phyloP scores from a whole-genome alignment of 2,113 vertebrate genomes.

The Tenebrosternarchus preto region DNA sequence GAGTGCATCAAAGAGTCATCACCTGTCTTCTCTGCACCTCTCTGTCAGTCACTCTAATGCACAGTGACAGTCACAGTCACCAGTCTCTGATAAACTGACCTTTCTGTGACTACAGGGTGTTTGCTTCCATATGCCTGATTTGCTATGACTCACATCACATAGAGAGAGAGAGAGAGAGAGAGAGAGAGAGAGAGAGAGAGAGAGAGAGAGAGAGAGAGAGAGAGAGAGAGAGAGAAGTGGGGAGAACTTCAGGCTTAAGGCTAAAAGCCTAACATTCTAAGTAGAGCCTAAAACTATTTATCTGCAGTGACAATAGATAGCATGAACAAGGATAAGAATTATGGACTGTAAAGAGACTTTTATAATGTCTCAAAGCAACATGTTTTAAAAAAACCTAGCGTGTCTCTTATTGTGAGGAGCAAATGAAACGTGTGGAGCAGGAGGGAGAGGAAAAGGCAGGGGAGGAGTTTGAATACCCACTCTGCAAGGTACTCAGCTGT shows the following conservation, averaged over 20 bases:
- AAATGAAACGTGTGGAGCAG: not conserved
- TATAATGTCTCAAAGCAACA: not conserved
- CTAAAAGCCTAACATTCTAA: no score
- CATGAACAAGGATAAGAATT: not conserved
- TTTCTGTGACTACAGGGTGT: conserved; percentile 42
- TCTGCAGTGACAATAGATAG: not conserved
- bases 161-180: no score
- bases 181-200: conserved; percentile 4
- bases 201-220: conserved; percentile 14
- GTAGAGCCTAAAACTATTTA: not conserved
- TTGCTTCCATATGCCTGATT: conserved; percentile 7
- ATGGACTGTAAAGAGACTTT: not conserved
- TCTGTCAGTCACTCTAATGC: conserved; percentile 32
- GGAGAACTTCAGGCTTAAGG: not conserved
- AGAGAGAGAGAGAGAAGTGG: not conserved
- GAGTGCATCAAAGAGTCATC: conserved; percentile 4
- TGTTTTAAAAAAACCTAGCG: not conserved
- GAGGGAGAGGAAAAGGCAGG: not conserved
- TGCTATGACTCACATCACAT: not conserved
- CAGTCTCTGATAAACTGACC: conserved; percentile 27
- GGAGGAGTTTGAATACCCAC: not conserved
- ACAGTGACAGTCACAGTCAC: conserved; percentile 25
- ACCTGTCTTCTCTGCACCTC: not conserved
- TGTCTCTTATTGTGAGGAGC: not conserved
- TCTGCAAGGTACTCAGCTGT: conserved; percentile 31